Evolutionary conservation across 2,888 invertebrate genomes (phyloP), one percentile per base, ranked within the genome.

Genomic region (Prenolepis imparis): DNA sequence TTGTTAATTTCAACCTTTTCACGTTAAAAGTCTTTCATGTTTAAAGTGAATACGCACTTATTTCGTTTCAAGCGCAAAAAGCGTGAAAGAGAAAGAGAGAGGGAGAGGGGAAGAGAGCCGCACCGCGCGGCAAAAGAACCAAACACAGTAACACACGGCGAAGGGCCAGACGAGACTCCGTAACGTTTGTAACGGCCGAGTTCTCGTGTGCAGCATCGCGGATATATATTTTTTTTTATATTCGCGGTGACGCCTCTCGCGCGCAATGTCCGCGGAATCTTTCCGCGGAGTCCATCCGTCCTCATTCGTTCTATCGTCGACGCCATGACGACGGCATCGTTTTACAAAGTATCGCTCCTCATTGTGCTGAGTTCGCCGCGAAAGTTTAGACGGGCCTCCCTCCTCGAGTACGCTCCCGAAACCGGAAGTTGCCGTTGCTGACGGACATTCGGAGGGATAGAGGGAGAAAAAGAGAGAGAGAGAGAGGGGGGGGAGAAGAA

Each of bases 11-110:
- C 78, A 78, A 70, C 78, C 78, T 78, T 78, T 78, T 78, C 78
- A 70, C 78, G 78, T 78, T 78, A 78, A 78, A 78, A 59, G 70
- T 78, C 78, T 78, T 78, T 78, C 78, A 78, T 70, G 72, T 78
- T 75, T 74, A 75, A 81, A 81, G 77, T 81, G 81, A 81, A 75
- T 81, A 81, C 81, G 78, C 77, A 78, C 78, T 78, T 78, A 78
- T 70, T 78, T 78, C 70, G 78, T 78, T 78, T 78, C 72, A 78
- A 59, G 70, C 78, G 78, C 78, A 78, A 78, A 78, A 70, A 78
- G 72, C 70, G 78, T 18, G 61, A 73, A 24, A 57, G 70, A 59
- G 28, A 78, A n/a, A 57, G 68, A 68, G 57, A 18, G 68, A 78
- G 68, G 15, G 32, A 68, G 68, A 18, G 52, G 39, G 24, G 36